Percentiles rank a stretch among this genome's conserved stretches.
phyloP scores from a whole-genome alignment of 2,113 vertebrate species.

The Felis chaus region DNA sequence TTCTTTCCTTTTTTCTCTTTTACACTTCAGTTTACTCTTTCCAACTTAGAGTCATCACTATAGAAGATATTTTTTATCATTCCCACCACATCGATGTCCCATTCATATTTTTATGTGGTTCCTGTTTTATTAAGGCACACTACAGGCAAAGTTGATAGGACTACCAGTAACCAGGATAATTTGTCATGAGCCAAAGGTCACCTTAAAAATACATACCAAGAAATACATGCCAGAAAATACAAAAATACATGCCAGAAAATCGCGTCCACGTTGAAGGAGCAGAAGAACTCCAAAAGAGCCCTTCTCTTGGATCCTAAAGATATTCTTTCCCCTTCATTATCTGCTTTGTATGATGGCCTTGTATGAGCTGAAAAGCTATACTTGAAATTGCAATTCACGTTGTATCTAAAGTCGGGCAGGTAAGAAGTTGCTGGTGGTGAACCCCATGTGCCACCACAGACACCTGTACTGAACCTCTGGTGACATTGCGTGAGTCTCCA shows the following conservation, averaged over 20 bases:
- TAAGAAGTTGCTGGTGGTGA: not conserved
- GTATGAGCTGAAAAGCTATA: not conserved
- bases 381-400: not conserved
- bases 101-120: not conserved
- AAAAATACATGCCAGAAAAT: not conserved
- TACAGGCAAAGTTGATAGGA: not conserved
- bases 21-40: not conserved
- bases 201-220: not conserved
- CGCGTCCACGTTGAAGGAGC: not conserved
- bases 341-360: not conserved
- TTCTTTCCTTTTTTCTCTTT: not conserved
- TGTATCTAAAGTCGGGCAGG: not conserved
- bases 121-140: not conserved
- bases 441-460: not conserved
- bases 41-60: not conserved
- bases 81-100: not conserved
- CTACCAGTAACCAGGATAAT: not conserved
- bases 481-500: not conserved
- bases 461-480: accelerated
- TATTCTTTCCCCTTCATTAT: not conserved
- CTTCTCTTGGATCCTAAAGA: not conserved
- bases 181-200: not conserved
- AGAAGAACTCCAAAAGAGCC: not conserved
- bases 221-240: not conserved
- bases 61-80: not conserved